Evolutionary conservation across 2,888 invertebrate genomes (phyloP).

Genomic region (Fragum whitleyi): DNA sequence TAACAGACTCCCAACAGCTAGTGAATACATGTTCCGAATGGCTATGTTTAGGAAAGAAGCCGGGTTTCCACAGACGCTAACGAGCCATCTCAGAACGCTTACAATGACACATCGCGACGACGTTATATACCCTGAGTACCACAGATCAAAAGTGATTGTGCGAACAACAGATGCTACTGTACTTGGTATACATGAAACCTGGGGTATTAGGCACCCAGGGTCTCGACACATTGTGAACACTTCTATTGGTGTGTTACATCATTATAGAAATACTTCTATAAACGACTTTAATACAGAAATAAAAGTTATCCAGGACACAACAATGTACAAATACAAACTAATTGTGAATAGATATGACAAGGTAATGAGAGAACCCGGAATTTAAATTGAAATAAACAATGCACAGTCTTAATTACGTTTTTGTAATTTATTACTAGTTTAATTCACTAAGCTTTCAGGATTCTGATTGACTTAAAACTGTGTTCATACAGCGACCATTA

Average conservation of each 20-base stretch:
- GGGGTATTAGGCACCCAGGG: background rate
- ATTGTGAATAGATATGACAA: too few relatives aligned
- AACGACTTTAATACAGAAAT: background rate
- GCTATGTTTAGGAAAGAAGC: background rate
- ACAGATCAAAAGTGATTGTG: conserved; percentile 10
- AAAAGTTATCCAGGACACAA: background rate
- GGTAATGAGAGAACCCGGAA: too few relatives aligned
- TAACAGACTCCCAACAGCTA: background rate
- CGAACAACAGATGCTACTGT: background rate
- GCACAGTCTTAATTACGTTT: too few relatives aligned
- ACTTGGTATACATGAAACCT: background rate
- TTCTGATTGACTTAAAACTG: too few relatives aligned
- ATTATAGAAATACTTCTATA: background rate
- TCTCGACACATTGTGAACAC: background rate
- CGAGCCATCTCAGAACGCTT: background rate
- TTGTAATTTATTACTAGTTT: too few relatives aligned
- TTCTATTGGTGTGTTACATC: background rate
- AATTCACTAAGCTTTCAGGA: too few relatives aligned
- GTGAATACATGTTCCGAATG: background rate
- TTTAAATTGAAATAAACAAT: too few relatives aligned
- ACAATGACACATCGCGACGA: background rate
- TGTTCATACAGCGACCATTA: too few relatives aligned
- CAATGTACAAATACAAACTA: background rate
- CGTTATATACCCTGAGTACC: background rate
- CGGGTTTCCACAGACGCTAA: too few relatives aligned